Percentiles rank a stretch among this genome's conserved stretches.
Conservation (phyloP, 2,888 invertebrate genomes). For the Dryocosmus kuriphilus region DNA sequence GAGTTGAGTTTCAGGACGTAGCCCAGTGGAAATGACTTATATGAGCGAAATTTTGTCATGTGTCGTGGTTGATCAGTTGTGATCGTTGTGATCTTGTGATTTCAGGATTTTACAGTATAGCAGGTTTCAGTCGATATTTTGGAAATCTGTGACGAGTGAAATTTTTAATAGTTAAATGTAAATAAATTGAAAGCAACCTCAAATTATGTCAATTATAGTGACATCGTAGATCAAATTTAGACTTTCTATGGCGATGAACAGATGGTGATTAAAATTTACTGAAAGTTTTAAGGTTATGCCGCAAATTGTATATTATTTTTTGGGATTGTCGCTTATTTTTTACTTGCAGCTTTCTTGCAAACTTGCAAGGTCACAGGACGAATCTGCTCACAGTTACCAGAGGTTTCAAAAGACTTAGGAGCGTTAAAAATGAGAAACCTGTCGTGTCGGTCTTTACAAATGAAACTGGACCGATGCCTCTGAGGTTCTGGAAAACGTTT, state of each 20-base stretch:
- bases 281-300: background rate
- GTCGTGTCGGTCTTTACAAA: slow-evolving; percentile 63
- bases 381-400: slow-evolving; percentile 61
- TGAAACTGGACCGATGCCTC: slow-evolving; percentile 77
- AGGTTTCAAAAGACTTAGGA: slow-evolving; percentile 60
- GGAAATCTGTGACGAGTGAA: background rate
- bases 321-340: background rate
- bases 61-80: too few species aligned
- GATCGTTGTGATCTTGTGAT: too few species aligned
- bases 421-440: slow-evolving; percentile 37
- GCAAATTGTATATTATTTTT: background rate
- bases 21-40: too few species aligned
- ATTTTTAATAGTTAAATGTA: background rate
- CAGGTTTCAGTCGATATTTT: background rate
- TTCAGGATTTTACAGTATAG: too few species aligned
- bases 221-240: background rate
- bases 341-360: slow-evolving; percentile 65
- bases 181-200: background rate
- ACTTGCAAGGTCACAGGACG: slow-evolving; percentile 58
- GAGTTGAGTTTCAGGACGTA: too few species aligned
- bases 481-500: slow-evolving; percentile 81
- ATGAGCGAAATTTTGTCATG: too few species aligned
- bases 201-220: background rate
- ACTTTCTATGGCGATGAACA: slow-evolving; percentile 22
- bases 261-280: background rate